Evolutionary conservation across 2,888 invertebrate species (phyloP).

Genomic region (Hirtodrosophila histrioides): DNA sequence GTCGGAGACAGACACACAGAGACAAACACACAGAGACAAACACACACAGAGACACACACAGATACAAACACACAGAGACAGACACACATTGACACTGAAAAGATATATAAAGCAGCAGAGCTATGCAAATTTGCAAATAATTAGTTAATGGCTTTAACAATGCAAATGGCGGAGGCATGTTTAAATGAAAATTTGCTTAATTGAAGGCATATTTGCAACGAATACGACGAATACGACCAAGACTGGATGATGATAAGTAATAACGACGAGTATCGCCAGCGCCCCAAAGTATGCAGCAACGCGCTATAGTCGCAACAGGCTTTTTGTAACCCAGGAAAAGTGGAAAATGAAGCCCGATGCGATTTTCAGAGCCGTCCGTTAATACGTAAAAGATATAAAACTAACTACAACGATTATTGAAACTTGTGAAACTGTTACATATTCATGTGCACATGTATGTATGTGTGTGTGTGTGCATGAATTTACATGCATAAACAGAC

Average conservation of each 20-base stretch:
- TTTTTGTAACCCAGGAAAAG: background rate
- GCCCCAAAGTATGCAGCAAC: conserved; percentile 24
- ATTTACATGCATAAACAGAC: background rate
- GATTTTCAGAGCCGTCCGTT: conserved; percentile 5
- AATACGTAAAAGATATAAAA: background rate
- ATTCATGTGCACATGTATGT: background rate
- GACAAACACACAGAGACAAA: background rate
- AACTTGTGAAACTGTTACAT: no score
- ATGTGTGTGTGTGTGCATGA: background rate
- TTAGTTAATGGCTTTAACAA: no score
- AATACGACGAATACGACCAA: no score
- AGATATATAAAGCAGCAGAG: conserved; percentile 1
- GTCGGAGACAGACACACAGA: background rate
- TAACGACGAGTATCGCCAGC: background rate
- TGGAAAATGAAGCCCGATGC: background rate
- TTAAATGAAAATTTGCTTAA: no score
- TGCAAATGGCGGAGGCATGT: no score
- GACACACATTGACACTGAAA: conserved; percentile 4
- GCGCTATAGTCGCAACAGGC: conserved; percentile 44
- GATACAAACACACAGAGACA: conserved; percentile 12
- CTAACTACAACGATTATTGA: conserved; percentile 1
- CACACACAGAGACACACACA: background rate
- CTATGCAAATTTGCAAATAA: conserved; percentile 11
- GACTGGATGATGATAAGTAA: no score
- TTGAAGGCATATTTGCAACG: no score